Base-by-base conservation (phyloP, 1,140 invertebrate genomes). In the Procambarus clarkii region DNA sequence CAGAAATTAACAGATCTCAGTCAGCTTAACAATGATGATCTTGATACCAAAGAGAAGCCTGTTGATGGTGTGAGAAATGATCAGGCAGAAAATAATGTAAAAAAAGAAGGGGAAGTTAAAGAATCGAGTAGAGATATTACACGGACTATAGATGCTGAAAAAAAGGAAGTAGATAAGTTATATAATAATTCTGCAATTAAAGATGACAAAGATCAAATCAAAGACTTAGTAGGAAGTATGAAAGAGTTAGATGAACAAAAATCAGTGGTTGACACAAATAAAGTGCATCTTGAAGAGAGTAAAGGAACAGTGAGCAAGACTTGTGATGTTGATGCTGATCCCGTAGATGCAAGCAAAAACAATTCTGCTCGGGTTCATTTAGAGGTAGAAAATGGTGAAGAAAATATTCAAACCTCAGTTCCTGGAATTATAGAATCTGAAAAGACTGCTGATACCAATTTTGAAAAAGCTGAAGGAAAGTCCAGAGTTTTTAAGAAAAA, bases 401-500 rank as follows among this genome's bases (percentile, higher is more conserved):
- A 60, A 54, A 48, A 60, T 11, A 48, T 18, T n/a, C 21, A 74
- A 5, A 34, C n/a, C 21, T 24, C 69, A 34, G n/a, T 44, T 74
- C 69, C n/a, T 34, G 69, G 34, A 74, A 34, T 74, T 15, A 8
- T 34, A 34, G 69, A 74, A 7, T 34, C 58, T 85, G 44, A 69
- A 13, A 85, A n/a, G 18, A 69, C 13, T 44, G 45, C 24, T 11
- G 46, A 74, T 18, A 13, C 13, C n/a, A 58, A 50, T 34, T n/a
- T 9, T 76, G 34, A 54, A 9, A 76, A 48, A 86, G 69, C 54
- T 13, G 86, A 60, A 78, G 50, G 46, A 2, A 88, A 92, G 48
- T 88, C 91, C 1, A 92, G 83, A 48, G 80, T 88, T 50, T 91
- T 93, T 34, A 92, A 92, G 80, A 93, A 91, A 50, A 93, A 93